A percentile compares a stretch with the other conserved stretches of the same genome.
Evolutionary conservation across 2,113 vertebrate genomes (phyloP).

Genomic region (Physeter macrocephalus): DNA sequence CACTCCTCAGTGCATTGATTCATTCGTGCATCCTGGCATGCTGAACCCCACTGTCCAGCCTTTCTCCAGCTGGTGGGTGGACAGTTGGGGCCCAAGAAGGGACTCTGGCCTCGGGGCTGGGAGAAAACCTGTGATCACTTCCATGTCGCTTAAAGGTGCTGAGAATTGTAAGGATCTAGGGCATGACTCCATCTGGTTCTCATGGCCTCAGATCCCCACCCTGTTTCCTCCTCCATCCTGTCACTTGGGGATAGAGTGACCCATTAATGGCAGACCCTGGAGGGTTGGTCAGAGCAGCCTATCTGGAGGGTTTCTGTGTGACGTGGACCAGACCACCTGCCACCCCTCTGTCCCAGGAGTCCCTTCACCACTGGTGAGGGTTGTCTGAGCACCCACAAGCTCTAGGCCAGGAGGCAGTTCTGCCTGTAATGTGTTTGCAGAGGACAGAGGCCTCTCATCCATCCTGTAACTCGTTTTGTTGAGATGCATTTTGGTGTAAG

Average conservation of each 20-base stretch:
- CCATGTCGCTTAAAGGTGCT: not conserved
- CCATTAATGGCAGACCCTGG: not conserved
- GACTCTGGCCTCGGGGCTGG: not conserved
- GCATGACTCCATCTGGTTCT: not conserved
- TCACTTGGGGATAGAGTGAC: not conserved
- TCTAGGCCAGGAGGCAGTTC: not conserved
- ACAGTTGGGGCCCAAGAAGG: not conserved
- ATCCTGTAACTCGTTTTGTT: not conserved
- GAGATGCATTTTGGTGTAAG: not conserved
- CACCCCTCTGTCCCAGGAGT: not conserved
- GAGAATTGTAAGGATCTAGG: not conserved
- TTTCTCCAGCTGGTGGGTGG: not conserved
- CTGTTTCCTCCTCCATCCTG: too few relatives aligned
- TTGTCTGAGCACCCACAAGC: not conserved
- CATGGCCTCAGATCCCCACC: rapidly evolving
- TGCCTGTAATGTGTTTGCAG: not conserved
- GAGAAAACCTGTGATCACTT: not conserved
- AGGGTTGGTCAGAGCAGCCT: not conserved
- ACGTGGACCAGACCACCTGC: not conserved
- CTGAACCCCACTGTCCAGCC: rapidly evolving
- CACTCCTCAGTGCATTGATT: not conserved
- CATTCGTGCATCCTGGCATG: not conserved
- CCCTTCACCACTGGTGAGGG: not conserved
- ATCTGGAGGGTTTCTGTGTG: not conserved
- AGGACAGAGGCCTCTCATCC: not conserved